Base-by-base conservation (phyloP, 2,888 invertebrate species). In the Vesta saturnalis region DNA sequence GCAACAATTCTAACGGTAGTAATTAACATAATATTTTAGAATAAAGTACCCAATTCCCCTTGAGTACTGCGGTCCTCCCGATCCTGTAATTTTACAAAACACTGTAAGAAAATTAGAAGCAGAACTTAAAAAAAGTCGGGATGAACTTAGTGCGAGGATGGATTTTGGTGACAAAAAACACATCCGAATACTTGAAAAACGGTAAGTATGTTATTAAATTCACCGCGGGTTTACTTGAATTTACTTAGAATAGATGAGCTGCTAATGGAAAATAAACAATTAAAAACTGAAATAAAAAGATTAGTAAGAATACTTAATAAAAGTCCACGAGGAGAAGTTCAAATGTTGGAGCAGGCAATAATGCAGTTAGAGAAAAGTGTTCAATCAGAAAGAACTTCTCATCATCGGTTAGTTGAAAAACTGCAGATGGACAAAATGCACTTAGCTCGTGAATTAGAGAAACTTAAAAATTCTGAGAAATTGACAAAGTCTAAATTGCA, bases 21-120 rank as follows among this genome's bases (percentile, higher is more conserved):
- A 23, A 35, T 52, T 19, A 19, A 12, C 19, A 1, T 19, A 16
- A 56, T 21, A 16, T 56, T 64, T 14, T 69, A 85, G 86, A 78
- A 86, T 87, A 73, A 85, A 86, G 76, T 87, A 87, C 78, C 87
- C 87, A 16, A 77, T 88, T 66, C 86, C 87, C 6, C 72, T 87
- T 75, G 86, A 87, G 73, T 87, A 87, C 74, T 85, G 85, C 72
- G 87, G 87, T 19, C 84, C 85, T 23, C 87, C 87, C 14, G 86
- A 87, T 80, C 85, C 87, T 14, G 69, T 79, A 55, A 78, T 86
- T 68, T 79, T 87, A 49, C 87, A 87, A 81, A 81, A 82, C 1
- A 87, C 85, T 1, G 86, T 87, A 56, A 79, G 83, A 60, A 82
- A 83, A 75, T 77, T 87, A 39, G 85, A 86, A 74, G 74, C 81